Conservation (phyloP, 1,140 invertebrate species). For the Agrypnia vestita region DNA sequence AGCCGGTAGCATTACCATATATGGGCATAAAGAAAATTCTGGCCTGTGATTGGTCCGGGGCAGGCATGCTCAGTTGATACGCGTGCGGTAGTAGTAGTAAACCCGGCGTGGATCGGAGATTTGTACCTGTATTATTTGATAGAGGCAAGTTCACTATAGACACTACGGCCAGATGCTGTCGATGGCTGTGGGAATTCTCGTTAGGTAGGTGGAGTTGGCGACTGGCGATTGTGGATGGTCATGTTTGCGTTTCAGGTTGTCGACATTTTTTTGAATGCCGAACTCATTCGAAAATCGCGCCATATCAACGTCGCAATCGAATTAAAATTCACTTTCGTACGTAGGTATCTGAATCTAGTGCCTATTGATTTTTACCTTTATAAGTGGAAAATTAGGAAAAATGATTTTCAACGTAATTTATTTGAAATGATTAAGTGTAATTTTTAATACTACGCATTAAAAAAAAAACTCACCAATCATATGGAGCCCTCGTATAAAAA, state of each 20-base stretch:
- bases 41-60: conserved; percentile 39
- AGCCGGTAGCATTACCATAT: conserved; percentile 55
- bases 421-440: no score
- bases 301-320: background rate
- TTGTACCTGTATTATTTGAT: conserved; percentile 42
- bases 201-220: background rate
- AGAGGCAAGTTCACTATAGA: conserved; percentile 44
- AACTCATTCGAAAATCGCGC: background rate
- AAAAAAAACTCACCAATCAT: no score
- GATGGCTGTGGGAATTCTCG: background rate
- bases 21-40: conserved; percentile 52
- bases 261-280: conserved; percentile 4
- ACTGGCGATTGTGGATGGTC: conserved; percentile 21
- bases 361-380: no score
- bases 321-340: background rate
- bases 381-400: no score
- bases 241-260: conserved; percentile 1
- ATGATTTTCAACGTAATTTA: no score
- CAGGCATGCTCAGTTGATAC: conserved; percentile 31
- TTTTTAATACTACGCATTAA: no score
- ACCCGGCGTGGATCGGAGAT: conserved; percentile 38
- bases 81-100: conserved; percentile 35
- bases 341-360: no score
- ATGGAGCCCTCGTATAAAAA: no score
- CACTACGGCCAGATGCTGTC: conserved; percentile 14